A percentile compares a stretch with the other conserved stretches of the same genome.
These are phyloP conservation scores for Xiphorhynchus erythropygius DNA, from an alignment of 2,797 vertebrate species.

Conservation along the genomic window DNA sequence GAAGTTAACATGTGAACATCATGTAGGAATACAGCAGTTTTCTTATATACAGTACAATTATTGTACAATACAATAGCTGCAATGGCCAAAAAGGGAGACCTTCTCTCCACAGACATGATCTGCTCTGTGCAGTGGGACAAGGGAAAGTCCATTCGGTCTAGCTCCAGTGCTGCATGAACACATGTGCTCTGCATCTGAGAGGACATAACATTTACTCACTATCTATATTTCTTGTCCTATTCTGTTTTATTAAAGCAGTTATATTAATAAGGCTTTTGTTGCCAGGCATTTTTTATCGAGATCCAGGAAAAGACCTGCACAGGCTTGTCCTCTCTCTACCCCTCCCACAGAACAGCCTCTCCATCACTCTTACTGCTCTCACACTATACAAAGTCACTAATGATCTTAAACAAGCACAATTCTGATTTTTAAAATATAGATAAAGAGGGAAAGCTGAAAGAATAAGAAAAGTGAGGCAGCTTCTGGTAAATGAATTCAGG, in stretches of 20 bases:
- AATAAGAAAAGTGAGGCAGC: not conserved
- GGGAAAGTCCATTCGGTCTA: not conserved
- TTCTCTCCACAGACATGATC: not conserved
- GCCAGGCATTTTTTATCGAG: not conserved
- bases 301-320: not conserved
- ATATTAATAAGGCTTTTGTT: not conserved
- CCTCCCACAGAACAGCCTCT: not conserved
- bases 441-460: not conserved
- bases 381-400: not conserved
- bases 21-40: not conserved
- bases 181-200: not conserved
- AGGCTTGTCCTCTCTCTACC: fast-evolving
- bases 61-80: not conserved
- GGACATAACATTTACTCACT: not conserved
- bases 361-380: not conserved
- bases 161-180: fast-evolving
- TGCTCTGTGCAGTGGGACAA: fast-evolving
- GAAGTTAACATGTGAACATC: not conserved
- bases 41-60: not conserved
- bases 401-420: not conserved
- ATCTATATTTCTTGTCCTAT: not conserved
- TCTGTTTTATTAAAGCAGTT: not conserved
- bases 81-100: not conserved
- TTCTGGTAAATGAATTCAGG: not conserved
- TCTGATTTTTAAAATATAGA: not conserved